Evolutionary conservation across 2,888 invertebrate genomes (phyloP).

Genomic region (Philereme transversata): DNA sequence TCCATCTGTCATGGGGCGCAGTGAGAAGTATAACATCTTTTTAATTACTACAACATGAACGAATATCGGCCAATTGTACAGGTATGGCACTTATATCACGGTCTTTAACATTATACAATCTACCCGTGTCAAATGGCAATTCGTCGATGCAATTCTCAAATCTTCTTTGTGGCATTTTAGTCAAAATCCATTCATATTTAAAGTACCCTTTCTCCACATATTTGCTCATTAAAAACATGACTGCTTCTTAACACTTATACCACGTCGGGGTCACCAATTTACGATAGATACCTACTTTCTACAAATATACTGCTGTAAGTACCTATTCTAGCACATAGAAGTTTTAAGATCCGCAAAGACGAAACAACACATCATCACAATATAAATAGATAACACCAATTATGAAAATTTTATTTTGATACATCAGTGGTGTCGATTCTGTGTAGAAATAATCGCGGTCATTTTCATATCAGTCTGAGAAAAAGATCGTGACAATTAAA

Average conservation of each 20-base stretch:
- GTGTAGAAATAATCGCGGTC: too few species aligned
- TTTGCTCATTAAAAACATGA: too few species aligned
- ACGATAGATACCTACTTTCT: too few species aligned
- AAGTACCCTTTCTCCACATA: too few species aligned
- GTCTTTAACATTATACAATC: constrained; percentile 56
- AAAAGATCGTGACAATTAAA: too few species aligned
- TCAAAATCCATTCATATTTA: too few species aligned
- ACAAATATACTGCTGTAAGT: not conserved
- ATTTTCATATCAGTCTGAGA: too few species aligned
- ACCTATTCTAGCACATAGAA: constrained; percentile 4
- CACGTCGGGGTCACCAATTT: too few species aligned
- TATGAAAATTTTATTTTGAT: constrained; percentile 54
- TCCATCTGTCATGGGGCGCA: constrained; percentile 64
- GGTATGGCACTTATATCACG: constrained; percentile 78
- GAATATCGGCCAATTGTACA: constrained; percentile 54
- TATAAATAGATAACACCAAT: constrained; percentile 53
- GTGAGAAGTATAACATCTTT: constrained; percentile 45
- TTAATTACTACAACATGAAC: constrained; percentile 49
- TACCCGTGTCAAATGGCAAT: constrained; percentile 69
- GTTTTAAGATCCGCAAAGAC: constrained; percentile 33
- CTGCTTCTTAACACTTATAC: too few species aligned
- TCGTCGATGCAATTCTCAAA: constrained; percentile 31
- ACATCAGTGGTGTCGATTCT: constrained; percentile 51
- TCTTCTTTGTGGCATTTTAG: constrained; percentile 3
- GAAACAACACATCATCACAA: constrained; percentile 46